A percentile compares a stretch with the other conserved stretches of the same genome.
phyloP scores from a whole-genome alignment of 2,888 invertebrate genomes.

The Ernsta delagoae region DNA sequence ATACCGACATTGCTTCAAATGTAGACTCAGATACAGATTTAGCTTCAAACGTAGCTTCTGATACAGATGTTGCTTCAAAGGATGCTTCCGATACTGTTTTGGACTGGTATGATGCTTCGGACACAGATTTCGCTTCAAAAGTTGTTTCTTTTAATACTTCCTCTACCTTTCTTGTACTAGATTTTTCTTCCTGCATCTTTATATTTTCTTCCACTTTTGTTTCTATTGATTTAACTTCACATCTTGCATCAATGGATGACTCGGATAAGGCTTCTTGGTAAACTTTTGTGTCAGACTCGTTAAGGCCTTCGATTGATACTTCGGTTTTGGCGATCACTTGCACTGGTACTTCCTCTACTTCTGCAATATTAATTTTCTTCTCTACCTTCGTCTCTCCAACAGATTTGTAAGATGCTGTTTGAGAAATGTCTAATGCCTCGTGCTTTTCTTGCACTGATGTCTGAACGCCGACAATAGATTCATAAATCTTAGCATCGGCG shows the following conservation, averaged over 20 bases:
- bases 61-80: slow-evolving; percentile 17
- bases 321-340: slow-evolving; percentile 27
- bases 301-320: slow-evolving; percentile 28
- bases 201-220: slow-evolving; percentile 1
- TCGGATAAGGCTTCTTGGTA: slow-evolving; percentile 19
- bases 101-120: slow-evolving; percentile 17
- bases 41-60: slow-evolving; percentile 1
- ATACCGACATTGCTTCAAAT: slow-evolving; percentile 7
- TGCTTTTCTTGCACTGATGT: slow-evolving; percentile 24
- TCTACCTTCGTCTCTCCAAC: slow-evolving; percentile 26
- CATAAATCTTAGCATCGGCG: slow-evolving; percentile 30
- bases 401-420: slow-evolving; percentile 28
- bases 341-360: slow-evolving; percentile 29
- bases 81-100: slow-evolving; percentile 12
- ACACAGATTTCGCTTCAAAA: slow-evolving; percentile 17
- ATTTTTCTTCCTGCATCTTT: slow-evolving; percentile 6
- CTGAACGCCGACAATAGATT: slow-evolving; percentile 41
- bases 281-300: slow-evolving; percentile 17
- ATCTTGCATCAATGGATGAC: slow-evolving; percentile 5
- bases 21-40: neutral
- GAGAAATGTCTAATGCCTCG: slow-evolving; percentile 22
- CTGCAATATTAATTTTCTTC: slow-evolving; percentile 18
- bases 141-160: slow-evolving; percentile 2
- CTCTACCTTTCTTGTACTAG: neutral
- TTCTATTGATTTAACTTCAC: slow-evolving; percentile 14